Evolutionary conservation across 2,888 invertebrate species (phyloP).

Genomic region (Phyllotreta cruciferae): DNA sequence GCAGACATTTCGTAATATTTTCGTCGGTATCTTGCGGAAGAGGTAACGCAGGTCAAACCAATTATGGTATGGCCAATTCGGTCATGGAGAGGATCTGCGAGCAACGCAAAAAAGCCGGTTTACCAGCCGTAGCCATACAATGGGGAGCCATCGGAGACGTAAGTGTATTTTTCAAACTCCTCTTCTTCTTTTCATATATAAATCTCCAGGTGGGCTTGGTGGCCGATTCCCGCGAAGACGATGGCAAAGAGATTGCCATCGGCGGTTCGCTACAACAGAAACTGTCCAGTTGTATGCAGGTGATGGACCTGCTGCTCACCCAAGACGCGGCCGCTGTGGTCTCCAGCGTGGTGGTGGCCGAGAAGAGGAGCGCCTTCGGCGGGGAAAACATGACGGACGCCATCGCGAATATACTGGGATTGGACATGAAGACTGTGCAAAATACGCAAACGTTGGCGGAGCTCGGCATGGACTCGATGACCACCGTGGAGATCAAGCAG

Average conservation of each 20-base stretch:
- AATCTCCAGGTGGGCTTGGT: slow-evolving; percentile 67
- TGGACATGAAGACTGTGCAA: slow-evolving; percentile 67
- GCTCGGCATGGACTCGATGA: slow-evolving; percentile 95
- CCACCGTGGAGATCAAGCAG: slow-evolving; percentile 96
- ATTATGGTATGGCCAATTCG: slow-evolving; percentile 90
- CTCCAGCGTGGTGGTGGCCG: slow-evolving; percentile 86
- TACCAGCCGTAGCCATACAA: slow-evolving; percentile 84
- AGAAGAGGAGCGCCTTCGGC: slow-evolving; percentile 71
- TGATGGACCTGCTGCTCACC: slow-evolving; percentile 74
- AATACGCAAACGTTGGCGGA: slow-evolving; percentile 79
- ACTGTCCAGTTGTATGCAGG: slow-evolving; percentile 69
- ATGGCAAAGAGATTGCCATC: slow-evolving; percentile 58
- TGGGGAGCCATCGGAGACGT: slow-evolving; percentile 95
- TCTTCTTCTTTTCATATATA: slow-evolving; percentile 1
- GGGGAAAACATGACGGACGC: slow-evolving; percentile 77
- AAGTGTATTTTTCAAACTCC: no score
- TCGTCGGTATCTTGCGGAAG: slow-evolving; percentile 91
- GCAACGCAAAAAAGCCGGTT: slow-evolving; percentile 70
- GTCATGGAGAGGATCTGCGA: slow-evolving; percentile 90
- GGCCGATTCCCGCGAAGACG: slow-evolving; percentile 64
- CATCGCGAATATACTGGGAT: slow-evolving; percentile 61
- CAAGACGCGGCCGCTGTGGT: slow-evolving; percentile 70
- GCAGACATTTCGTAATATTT: slow-evolving; percentile 80
- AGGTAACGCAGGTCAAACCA: slow-evolving; percentile 90
- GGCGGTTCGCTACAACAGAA: slow-evolving; percentile 73